These are phyloP conservation scores for Prenolepis imparis DNA, from an alignment of 2,888 invertebrate species.

Conservation along the genomic window DNA sequence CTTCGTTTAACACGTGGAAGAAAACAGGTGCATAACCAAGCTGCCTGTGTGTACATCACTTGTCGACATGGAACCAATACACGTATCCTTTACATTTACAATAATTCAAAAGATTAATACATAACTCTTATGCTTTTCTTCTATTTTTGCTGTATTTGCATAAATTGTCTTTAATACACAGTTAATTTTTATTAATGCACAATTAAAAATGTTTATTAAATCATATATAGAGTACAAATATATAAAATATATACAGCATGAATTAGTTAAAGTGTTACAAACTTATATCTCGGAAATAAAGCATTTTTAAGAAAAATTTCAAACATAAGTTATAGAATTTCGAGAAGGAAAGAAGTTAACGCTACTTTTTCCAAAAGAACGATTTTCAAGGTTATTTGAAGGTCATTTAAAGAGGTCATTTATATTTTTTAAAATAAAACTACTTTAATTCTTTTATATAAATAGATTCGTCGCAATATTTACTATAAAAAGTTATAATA, in stretches of 20 bases:
- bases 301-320: no score
- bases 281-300: no score
- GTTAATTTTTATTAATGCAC: not conserved
- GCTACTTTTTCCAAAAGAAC: no score
- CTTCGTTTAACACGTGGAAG: slow-evolving; percentile 96
- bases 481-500: no score
- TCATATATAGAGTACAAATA: not conserved
- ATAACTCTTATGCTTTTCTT: not conserved
- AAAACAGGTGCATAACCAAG: slow-evolving; percentile 95
- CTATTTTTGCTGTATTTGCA: not conserved
- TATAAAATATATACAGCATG: not conserved
- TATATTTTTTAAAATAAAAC: no score
- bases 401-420: no score
- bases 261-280: no score
- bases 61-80: slow-evolving; percentile 97
- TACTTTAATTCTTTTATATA: no score
- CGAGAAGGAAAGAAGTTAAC: no score
- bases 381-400: no score
- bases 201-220: not conserved
- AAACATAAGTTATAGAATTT: no score
- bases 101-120: not conserved
- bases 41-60: slow-evolving; percentile 99
- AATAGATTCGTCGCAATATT: no score
- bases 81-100: slow-evolving; percentile 90
- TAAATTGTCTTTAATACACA: not conserved